Evolutionary conservation across 2,888 invertebrate species (phyloP).

Genomic region (Halictus ligatus): DNA sequence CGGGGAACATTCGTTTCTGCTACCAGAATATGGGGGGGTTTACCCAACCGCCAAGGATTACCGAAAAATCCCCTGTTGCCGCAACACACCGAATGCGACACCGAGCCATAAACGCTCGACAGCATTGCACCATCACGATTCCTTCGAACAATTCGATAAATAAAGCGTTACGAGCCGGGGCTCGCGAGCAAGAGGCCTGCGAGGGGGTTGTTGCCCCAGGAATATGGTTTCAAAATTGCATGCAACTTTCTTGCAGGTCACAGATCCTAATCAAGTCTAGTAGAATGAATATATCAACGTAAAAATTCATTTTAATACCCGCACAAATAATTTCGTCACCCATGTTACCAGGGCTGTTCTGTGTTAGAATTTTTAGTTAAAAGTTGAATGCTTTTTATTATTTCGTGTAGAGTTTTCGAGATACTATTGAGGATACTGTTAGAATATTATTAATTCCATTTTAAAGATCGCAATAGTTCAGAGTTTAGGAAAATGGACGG

Average conservation of each 20-base stretch:
- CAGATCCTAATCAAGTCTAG: no score
- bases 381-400: background rate
- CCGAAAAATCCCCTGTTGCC: constrained; percentile 8
- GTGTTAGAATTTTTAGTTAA: background rate
- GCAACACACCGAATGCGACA: background rate
- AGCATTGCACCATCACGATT: background rate
- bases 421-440: background rate
- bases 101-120: background rate
- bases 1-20: constrained; percentile 41
- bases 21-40: constrained; percentile 37
- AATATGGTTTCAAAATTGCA: no score
- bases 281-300: no score
- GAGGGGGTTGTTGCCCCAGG: no score
- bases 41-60: background rate
- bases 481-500: no score
- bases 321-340: no score
- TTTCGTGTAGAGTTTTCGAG: background rate
- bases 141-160: background rate
- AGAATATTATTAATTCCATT: background rate
- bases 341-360: no score
- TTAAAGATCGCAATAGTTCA: background rate
- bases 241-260: no score
- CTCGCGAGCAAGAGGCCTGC: no score
- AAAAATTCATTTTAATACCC: no score
- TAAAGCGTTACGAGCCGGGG: no score